Evolutionary conservation across 2,888 invertebrate genomes (phyloP), one percentile per base, ranked within the genome.

Genomic region (Molorchus minor): DNA sequence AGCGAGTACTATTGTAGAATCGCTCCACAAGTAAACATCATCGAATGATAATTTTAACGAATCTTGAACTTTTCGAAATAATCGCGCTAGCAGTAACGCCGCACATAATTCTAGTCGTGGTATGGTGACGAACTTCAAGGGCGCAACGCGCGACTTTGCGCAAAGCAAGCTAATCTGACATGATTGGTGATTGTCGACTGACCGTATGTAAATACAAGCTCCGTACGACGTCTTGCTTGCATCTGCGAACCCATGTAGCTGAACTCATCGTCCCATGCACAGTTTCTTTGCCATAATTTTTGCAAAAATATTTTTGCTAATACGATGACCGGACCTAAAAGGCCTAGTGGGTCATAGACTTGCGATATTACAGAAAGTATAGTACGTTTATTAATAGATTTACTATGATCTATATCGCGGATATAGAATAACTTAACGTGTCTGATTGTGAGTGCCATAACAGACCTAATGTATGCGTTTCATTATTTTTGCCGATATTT

Each of bases 1-100:
- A 2, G 35, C 29, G 10, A 62, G 38, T 3, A 55, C 60, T 2
- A 66, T 64, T 7, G 51, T 54, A 1, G 66, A 64, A 20, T 36
- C 2, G 7, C 7, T 1, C 15, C 36, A 36, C 13, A 36, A 36
- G 15, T 2, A 36, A 36, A 13, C n/a, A 8, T 36, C 13, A 36
- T 36, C 15, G 15, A 36, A 36, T 36, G 7, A 12, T 7, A 36
- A 13, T 13, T 12, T 13, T 13, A 36, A 12, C 7, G 36, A 36
- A 2, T n/a, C 2, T 2, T 3, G 1, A 13, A 36, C 13, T 13
- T 36, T 13, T 2, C 13, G 5, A 2, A 2, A 3, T 36, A 36
- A 36, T 8, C 15, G n/a, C 15, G 36, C 36, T 12, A 36, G 2
- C 15, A 36, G 15, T 13, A 36, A 1, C n/a, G 36, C 36, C 13